A percentile compares a stretch with the other conserved stretches of the same genome.
phyloP scores from a whole-genome alignment of 2,888 invertebrate species.

The Eupithecia inturbata region DNA sequence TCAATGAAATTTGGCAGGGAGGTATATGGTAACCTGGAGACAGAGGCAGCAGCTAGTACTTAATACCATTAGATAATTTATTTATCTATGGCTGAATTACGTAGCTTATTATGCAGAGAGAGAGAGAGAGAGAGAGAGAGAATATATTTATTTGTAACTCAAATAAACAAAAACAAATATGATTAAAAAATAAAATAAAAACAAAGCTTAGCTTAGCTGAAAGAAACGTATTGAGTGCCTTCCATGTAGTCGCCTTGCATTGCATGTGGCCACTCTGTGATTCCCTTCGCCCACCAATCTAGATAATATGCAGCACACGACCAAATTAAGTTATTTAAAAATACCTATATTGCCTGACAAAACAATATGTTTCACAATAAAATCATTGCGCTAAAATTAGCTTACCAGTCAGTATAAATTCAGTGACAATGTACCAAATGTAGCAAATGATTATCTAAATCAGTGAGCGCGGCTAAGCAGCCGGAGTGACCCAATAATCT shows the following conservation, averaged over 20 bases:
- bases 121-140: too few species aligned
- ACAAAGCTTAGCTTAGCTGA: too few species aligned
- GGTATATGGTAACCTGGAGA: too few species aligned
- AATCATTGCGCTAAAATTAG: neutral
- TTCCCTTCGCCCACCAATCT: neutral
- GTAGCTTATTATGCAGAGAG: too few species aligned
- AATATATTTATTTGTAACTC: too few species aligned
- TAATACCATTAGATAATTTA: neutral
- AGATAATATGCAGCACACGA: neutral
- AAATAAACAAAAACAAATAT: too few species aligned
- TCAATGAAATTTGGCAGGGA: too few species aligned
- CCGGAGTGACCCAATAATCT: constrained; percentile 51
- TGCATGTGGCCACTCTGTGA: neutral
- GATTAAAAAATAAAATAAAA: too few species aligned
- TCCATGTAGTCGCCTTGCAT: too few species aligned
- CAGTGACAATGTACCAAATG: constrained; percentile 20
- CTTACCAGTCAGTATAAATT: constrained; percentile 7
- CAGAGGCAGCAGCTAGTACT: too few species aligned
- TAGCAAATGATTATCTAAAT: constrained; percentile 25
- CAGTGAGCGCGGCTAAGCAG: constrained; percentile 32
- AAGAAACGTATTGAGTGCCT: too few species aligned
- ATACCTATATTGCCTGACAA: neutral
- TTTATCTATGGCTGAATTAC: neutral
- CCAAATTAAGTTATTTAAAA: neutral
- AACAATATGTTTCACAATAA: neutral